Base-by-base conservation (phyloP, 2,888 invertebrate genomes). In the Acanthoscelides obtectus region DNA sequence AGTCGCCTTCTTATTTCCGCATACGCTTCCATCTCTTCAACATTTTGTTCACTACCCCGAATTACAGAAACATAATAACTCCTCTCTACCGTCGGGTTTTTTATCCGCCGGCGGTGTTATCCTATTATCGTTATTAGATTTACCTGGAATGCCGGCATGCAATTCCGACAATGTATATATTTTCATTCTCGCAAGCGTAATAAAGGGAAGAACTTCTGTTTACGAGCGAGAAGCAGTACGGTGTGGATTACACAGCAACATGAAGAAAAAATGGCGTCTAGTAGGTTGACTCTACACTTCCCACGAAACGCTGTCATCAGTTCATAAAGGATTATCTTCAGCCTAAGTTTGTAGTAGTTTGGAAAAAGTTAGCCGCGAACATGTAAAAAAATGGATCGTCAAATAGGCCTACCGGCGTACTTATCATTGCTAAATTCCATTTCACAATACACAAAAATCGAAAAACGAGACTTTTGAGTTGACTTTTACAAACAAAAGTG, bases 71-170 rank as follows among this genome's bases (percentile, higher is more conserved):
- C 45, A 45, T 45, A 45, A 45, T 45, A 45, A 45, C 45, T 45
- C 45, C 45, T 45, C 45, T 45, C 45, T 45, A 4, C 12, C 45
- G 12, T 17, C 45, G 1, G 45, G 8, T 12, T 6, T 45, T 45
- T 45, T 45, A 63, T 69, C 21, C 64, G n/a, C 64, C n/a, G 22
- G 22, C 64, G 20, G 64, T 63, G 69, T 70, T 69, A 64, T 64
- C 69, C 68, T 64, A 67, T 70, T 70, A 70, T 70, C 27, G 25
- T 70, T 70, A 72, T 72, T 72, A 72, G 72, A 70, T 72, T 67
- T 64, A 64, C 68, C 67, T 70, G 67, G 70, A 67, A 68, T 68
- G 63, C 67, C 69, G 67, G 70, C 63, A 68, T 68, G 63, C 64
- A 70, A 70, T 70, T 73, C 69, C 22, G 68, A 64, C 27, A 12